Percentiles rank a stretch among this genome's conserved stretches.
Conservation (phyloP, 1,140 invertebrate species). For the Drosophila pallidifrons region DNA sequence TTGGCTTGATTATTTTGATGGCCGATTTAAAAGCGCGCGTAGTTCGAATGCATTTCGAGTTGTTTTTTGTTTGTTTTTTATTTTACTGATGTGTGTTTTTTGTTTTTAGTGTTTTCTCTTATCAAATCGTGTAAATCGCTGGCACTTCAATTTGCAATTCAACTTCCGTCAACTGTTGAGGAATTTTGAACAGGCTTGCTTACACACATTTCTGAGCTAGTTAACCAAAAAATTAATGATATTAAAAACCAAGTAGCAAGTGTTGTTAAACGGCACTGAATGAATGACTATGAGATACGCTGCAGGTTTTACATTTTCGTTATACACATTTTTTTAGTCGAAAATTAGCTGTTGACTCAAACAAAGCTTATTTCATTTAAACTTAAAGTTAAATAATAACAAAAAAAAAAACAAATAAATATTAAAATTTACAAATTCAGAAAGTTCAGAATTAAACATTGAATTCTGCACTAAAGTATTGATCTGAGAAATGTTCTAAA, state of each 20-base stretch:
- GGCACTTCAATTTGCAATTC: slow-evolving; percentile 78
- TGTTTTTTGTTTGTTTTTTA: slow-evolving; percentile 36
- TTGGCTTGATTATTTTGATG: slow-evolving; percentile 47
- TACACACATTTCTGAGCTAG: slow-evolving; percentile 49
- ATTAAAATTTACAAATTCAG: no score
- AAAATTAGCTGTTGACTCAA: no score
- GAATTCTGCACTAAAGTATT: no score
- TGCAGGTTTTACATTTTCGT: neutral
- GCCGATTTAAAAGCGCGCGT: slow-evolving; percentile 46
- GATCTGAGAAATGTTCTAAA: no score
- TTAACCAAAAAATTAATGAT: slow-evolving; percentile 42
- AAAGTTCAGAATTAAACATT: no score
- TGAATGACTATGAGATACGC: neutral
- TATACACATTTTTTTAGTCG: no score
- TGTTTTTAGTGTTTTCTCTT: slow-evolving; percentile 29
- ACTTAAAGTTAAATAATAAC: neutral
- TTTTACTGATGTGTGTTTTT: slow-evolving; percentile 1
- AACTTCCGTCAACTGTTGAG: slow-evolving; percentile 76
- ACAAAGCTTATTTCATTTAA: no score
- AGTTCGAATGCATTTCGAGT: slow-evolving; percentile 63
- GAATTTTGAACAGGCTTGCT: slow-evolving; percentile 63
- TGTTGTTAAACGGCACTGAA: neutral
- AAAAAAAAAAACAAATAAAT: neutral
- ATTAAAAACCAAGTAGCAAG: slow-evolving; percentile 15
- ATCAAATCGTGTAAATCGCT: slow-evolving; percentile 57